phyloP scores from a whole-genome alignment of 1,140 invertebrate genomes.

The Pygmarrhopalites habei region DNA sequence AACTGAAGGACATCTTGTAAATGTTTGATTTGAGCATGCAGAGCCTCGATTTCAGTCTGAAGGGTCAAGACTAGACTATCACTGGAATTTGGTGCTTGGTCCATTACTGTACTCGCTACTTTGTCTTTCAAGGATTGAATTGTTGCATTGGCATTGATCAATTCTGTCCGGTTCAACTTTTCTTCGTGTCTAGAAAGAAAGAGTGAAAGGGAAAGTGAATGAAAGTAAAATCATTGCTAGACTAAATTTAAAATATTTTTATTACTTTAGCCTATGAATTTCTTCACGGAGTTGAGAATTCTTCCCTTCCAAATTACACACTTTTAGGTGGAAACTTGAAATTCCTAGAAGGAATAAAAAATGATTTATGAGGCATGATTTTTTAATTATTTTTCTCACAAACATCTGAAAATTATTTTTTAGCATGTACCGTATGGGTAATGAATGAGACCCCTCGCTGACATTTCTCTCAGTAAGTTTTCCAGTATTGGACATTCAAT shows the following conservation, averaged over 20 bases:
- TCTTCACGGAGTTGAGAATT: constrained; percentile 53
- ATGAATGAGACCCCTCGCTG: constrained; percentile 59
- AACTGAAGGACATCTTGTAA: constrained; percentile 9
- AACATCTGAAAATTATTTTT: too few relatives aligned
- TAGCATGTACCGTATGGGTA: constrained; percentile 53
- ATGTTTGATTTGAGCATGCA: constrained; percentile 13
- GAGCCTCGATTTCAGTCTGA: constrained; percentile 4
- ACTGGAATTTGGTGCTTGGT: not conserved
- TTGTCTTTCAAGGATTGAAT: constrained; percentile 27
- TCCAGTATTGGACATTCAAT: constrained; percentile 50
- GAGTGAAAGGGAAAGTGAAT: constrained; percentile 1
- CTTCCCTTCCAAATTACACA: constrained; percentile 55
- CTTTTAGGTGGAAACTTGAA: constrained; percentile 60
- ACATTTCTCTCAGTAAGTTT: constrained; percentile 55
- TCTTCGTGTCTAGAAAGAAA: constrained; percentile 30
- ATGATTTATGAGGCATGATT: too few relatives aligned
- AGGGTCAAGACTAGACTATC: not conserved
- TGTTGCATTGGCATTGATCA: constrained; percentile 36
- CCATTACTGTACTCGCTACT: not conserved
- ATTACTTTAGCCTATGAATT: constrained; percentile 46
- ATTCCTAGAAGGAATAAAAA: constrained; percentile 42
- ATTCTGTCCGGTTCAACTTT: constrained; percentile 28
- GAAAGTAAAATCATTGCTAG: not conserved
- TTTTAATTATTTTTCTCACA: too few relatives aligned
- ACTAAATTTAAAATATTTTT: not conserved